Base-by-base conservation (phyloP, 2,113 vertebrate genomes). In the Psammodynastes pulverulentus region DNA sequence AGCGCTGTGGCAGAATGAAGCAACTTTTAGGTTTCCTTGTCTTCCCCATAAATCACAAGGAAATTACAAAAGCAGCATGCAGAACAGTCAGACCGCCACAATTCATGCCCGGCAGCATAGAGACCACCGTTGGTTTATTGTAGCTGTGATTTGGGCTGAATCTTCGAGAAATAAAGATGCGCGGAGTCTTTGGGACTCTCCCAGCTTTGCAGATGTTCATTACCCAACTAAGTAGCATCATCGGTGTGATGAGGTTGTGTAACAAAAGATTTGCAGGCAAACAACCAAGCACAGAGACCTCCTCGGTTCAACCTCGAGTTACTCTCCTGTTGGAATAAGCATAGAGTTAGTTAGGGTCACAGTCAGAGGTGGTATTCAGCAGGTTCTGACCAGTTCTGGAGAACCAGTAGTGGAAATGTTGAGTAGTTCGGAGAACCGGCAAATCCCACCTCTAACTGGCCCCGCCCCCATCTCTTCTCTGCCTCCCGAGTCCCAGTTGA, bases 1-100 rank as follows among this genome's bases (percentile, higher is more conserved):
- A 43, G 21, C 91, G 0, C 3, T 51, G 88, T 87, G n/a, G 23
- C 62, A 93, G 91, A 96, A 89, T 24, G 58, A 51, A 92, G 89
- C 45, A 95, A 90, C 4, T 90, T 95, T 96, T 92, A 93, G 1
- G 54, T 39, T 29, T 4, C 88, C 26, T 89, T 94, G 92, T 87
- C 90, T 90, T 94, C 85, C 94, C 91, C 92, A 85, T 93, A 95
- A 95, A 94, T 96, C 93, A 94, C 10, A 51, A 90, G 89, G 4
- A n/a, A 93, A 94, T 92, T 39, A 39, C 39, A 84, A 89, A 90
- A 84, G 53, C 45, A 87, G 84, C 29, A 72, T 93, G 34, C 58
- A 86, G 86, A 95, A 91, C 56, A 91, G 54, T 87, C 91, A 95
- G 88, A 87, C 62, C 62, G 86, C 89, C 92, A n/a, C 72, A 89